Conservation (phyloP, 2,113 vertebrate genomes). For the Galemys pyrenaicus region DNA sequence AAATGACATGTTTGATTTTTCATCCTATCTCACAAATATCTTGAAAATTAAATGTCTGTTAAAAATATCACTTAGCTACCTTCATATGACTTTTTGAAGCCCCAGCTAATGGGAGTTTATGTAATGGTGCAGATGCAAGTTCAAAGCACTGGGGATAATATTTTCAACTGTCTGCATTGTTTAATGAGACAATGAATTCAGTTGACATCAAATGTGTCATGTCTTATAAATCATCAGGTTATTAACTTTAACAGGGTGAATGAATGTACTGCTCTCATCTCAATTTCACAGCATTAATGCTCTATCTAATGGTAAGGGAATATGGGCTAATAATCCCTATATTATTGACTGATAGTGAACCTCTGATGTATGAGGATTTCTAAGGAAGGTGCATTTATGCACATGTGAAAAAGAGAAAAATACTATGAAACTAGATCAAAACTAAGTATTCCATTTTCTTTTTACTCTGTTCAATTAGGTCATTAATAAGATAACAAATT, state of each 20-base stretch:
- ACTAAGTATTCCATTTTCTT: background rate
- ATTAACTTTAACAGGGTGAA: conserved; percentile 79
- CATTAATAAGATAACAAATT: background rate
- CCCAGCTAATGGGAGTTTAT: conserved; percentile 41
- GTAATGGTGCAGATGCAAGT: conserved; percentile 50
- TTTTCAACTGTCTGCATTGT: conserved; percentile 54
- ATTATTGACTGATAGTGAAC: conserved; percentile 2
- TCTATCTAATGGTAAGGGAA: background rate
- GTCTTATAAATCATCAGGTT: conserved; percentile 73
- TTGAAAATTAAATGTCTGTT: conserved; percentile 48
- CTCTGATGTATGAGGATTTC: conserved; percentile 2
- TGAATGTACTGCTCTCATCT: conserved; percentile 56
- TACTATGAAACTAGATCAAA: background rate
- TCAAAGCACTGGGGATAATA: conserved; percentile 49
- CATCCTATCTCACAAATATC: background rate
- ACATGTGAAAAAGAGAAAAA: background rate
- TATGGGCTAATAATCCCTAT: background rate
- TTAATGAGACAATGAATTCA: conserved; percentile 81
- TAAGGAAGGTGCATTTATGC: background rate
- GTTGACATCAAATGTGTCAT: conserved; percentile 63
- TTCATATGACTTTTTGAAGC: conserved; percentile 38
- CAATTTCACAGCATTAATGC: conserved; percentile 41
- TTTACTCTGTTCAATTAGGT: background rate
- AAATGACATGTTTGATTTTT: background rate
- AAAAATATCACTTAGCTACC: conserved; percentile 43